Percentiles rank a stretch among this genome's conserved stretches.
Conservation (phyloP, 2,797 vertebrate genomes). For the Jordanella pulchra region DNA sequence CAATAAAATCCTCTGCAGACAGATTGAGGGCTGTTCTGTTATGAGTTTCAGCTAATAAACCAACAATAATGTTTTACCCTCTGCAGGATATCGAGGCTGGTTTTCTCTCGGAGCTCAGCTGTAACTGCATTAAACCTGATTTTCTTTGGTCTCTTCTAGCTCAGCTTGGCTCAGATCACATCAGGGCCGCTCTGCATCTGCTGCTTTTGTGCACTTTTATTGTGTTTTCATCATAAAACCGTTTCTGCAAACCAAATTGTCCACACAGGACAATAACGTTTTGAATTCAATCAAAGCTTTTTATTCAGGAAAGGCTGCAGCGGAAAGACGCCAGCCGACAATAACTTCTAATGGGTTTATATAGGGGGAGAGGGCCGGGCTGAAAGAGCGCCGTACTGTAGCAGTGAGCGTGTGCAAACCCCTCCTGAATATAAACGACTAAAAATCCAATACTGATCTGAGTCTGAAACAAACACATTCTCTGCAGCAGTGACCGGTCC, state of each 20-base stretch:
- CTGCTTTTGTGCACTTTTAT: slow-evolving; percentile 50
- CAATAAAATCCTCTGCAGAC: background rate
- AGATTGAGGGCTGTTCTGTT: background rate
- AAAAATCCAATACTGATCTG: slow-evolving; percentile 64
- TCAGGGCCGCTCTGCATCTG: slow-evolving; percentile 52
- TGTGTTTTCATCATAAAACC: slow-evolving; percentile 51
- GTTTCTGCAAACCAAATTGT: slow-evolving; percentile 57
- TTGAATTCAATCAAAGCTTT: slow-evolving; percentile 49
- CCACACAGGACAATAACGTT: slow-evolving; percentile 49
- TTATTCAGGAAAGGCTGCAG: slow-evolving; percentile 41
- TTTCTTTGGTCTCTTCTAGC: slow-evolving; percentile 12
- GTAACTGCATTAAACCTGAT: slow-evolving; percentile 15
- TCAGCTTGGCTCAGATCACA: slow-evolving; percentile 13
- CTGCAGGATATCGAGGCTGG: slow-evolving; percentile 28
- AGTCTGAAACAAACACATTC: slow-evolving; percentile 12
- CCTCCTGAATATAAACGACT: slow-evolving; percentile 65
- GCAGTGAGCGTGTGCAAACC: slow-evolving; percentile 52
- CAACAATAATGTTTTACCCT: background rate
- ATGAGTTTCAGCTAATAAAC: slow-evolving; percentile 4
- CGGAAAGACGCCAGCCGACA: slow-evolving; percentile 38
- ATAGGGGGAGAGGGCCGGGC: slow-evolving; percentile 17
- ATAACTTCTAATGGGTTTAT: slow-evolving; percentile 61
- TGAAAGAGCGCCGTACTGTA: slow-evolving; percentile 47
- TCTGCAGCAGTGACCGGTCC: slow-evolving; percentile 42
- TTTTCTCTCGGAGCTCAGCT: slow-evolving; percentile 9